A percentile compares a stretch with the other conserved stretches of the same genome.
Evolutionary conservation across 2,888 invertebrate genomes (phyloP).

Genomic region (Yponomeuta sedellus): DNA sequence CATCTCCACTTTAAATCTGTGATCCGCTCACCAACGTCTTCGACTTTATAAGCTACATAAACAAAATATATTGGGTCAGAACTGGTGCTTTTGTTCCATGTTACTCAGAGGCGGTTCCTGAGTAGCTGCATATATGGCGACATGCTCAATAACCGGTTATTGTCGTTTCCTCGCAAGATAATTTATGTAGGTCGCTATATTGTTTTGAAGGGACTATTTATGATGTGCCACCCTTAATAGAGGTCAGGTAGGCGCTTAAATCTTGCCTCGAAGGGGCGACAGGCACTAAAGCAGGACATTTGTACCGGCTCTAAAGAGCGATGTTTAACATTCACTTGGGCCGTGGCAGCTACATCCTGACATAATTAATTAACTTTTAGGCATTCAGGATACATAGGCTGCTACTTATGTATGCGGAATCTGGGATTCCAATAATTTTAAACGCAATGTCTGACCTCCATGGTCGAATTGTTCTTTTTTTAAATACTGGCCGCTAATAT

Average conservation of each 20-base stretch:
- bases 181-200: constrained; percentile 1
- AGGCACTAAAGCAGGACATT: background rate
- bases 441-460: too few relatives aligned
- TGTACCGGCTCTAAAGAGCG: background rate
- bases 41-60: too few relatives aligned
- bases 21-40: too few relatives aligned
- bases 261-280: background rate
- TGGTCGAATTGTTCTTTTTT: too few relatives aligned
- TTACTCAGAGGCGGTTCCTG: background rate
- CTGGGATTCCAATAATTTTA: too few relatives aligned
- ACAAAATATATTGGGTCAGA: too few relatives aligned
- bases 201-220: background rate
- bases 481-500: too few relatives aligned
- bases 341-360: too few relatives aligned
- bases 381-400: too few relatives aligned
- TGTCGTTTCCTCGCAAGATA: background rate
- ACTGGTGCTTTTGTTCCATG: background rate
- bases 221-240: background rate
- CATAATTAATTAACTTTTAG: too few relatives aligned
- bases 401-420: too few relatives aligned
- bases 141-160: background rate
- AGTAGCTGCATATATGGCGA: background rate
- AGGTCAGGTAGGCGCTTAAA: background rate
- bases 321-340: background rate
- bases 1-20: too few relatives aligned